phyloP scores from a whole-genome alignment of 2,797 vertebrate species.

The Bradypus variegatus region DNA sequence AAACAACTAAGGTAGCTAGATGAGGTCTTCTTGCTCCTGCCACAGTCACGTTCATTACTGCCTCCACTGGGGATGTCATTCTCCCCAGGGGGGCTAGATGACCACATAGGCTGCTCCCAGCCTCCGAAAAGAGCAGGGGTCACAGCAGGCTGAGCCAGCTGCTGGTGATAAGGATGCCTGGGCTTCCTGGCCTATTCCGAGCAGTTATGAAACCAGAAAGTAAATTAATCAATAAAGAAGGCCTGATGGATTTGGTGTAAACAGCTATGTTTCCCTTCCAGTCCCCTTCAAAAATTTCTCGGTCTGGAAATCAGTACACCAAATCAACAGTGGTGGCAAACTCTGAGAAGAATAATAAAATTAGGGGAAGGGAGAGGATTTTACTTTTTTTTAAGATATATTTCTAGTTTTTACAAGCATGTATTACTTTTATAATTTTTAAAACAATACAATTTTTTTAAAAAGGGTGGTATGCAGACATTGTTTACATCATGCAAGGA shows the following conservation, averaged over 20 bases:
- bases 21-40: not conserved
- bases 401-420: constrained; percentile 20
- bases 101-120: not conserved
- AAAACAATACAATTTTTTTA: not conserved
- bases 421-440: not conserved
- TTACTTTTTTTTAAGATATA: constrained; percentile 12
- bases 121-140: not conserved
- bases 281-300: not conserved
- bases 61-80: not conserved
- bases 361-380: not conserved
- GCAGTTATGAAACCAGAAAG: not conserved
- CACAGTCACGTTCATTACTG: not conserved
- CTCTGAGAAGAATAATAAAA: constrained; percentile 6
- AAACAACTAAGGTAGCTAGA: not conserved
- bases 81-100: not conserved
- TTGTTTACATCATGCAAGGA: not conserved
- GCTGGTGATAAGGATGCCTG: not conserved
- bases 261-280: not conserved
- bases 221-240: not conserved
- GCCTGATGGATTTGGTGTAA: not conserved
- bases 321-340: not conserved
- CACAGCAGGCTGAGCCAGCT: not conserved
- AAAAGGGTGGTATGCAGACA: not conserved
- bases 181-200: not conserved
- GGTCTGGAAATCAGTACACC: not conserved